Evolutionary conservation across 2,113 vertebrate genomes (phyloP).

Genomic region (Lamprologus lemairii): DNA sequence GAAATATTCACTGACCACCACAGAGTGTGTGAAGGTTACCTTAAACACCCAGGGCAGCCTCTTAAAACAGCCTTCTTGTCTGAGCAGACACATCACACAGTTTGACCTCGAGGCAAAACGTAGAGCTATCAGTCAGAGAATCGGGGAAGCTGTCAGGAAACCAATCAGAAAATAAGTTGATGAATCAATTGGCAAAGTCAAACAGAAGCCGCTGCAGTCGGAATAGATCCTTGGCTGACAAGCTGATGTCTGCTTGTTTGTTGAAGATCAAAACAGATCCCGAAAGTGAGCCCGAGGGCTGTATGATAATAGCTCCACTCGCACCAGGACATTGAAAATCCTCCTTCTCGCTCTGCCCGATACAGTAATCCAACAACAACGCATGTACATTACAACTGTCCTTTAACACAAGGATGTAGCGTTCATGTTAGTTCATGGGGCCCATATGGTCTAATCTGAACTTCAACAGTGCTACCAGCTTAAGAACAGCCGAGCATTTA

Average conservation of each 20-base stretch:
- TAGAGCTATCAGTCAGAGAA: conserved; percentile 38
- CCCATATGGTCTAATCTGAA: background rate
- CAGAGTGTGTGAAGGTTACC: conserved; percentile 35
- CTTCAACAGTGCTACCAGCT: background rate
- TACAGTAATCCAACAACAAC: background rate
- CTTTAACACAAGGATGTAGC: background rate
- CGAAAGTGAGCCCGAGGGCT: conserved; percentile 45
- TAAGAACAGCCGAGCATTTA: background rate
- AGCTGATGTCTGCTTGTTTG: conserved; percentile 38
- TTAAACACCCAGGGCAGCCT: conserved; percentile 42
- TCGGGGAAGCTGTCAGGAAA: conserved; percentile 35
- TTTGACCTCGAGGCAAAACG: conserved; percentile 52
- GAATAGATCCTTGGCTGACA: conserved; percentile 16
- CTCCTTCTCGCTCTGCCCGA: conserved; percentile 7
- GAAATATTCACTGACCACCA: conserved; percentile 18
- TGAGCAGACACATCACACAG: conserved; percentile 56
- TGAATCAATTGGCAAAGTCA: conserved; percentile 47
- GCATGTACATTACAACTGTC: background rate
- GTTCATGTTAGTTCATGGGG: background rate
- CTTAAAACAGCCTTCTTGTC: conserved; percentile 41
- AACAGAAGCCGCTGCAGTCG: background rate
- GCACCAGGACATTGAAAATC: conserved; percentile 40
- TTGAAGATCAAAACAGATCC: conserved; percentile 35
- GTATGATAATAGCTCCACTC: conserved; percentile 32
- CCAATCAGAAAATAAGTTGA: conserved; percentile 51